Conservation (phyloP, 2,113 vertebrate genomes). For the Pteropus alecto region DNA sequence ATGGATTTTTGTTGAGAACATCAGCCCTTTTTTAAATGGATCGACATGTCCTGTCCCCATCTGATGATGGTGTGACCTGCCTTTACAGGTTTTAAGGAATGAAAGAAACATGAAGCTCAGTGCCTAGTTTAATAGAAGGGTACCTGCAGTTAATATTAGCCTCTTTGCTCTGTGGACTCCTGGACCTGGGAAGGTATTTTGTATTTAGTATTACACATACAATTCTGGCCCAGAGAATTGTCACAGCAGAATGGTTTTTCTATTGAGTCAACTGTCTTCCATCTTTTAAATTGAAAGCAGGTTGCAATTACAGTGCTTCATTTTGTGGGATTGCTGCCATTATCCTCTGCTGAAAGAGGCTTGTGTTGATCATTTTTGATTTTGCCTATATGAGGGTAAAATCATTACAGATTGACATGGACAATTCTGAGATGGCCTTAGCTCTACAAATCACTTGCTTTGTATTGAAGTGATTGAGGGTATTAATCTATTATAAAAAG, state of each 20-base stretch:
- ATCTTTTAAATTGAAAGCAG: conserved; percentile 85
- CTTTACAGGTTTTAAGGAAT: neutral
- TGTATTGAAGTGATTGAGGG: neutral
- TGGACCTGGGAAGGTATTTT: neutral
- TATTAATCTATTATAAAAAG: neutral
- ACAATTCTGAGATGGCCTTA: conserved; percentile 78
- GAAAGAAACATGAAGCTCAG: neutral
- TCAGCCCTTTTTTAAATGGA: no score
- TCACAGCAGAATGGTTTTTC: neutral
- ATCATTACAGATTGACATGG: conserved; percentile 67
- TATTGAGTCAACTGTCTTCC: neutral
- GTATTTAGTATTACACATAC: neutral
- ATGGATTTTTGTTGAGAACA: neutral
- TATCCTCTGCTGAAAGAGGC: conserved; percentile 96
- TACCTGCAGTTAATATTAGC: neutral
- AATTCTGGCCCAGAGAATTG: neutral
- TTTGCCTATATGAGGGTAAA: conserved; percentile 76
- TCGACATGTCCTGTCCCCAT: neutral
- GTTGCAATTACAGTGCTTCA: conserved; percentile 95
- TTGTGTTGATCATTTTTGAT: conserved; percentile 66
- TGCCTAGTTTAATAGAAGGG: neutral
- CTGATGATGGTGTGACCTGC: neutral
- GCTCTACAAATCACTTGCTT: neutral
- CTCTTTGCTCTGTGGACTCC: neutral
- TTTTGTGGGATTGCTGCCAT: conserved; percentile 92